These are phyloP conservation scores for Phycodurus eques DNA, from an alignment of 2,113 vertebrate genomes.

Conservation along the genomic window DNA sequence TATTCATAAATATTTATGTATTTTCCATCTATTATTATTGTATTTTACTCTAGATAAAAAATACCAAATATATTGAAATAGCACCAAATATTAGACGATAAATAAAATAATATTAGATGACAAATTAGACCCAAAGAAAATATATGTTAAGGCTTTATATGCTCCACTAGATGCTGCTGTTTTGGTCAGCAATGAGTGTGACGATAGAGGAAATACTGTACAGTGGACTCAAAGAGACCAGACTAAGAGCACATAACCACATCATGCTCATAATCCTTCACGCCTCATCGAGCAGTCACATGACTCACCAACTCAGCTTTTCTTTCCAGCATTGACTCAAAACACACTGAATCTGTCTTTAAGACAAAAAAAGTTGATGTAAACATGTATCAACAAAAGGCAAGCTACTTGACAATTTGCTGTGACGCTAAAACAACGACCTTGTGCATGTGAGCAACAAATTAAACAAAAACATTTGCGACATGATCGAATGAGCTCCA, in stretches of 20 bases:
- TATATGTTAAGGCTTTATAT: no score
- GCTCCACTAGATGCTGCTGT: background rate
- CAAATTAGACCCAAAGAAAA: background rate
- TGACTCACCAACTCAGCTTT: constrained; percentile 14
- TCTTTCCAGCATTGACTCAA: background rate
- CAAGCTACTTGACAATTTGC: background rate
- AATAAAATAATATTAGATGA: background rate
- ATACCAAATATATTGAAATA: background rate
- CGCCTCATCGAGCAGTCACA: constrained; percentile 5
- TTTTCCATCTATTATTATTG: no score
- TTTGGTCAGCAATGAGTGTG: background rate
- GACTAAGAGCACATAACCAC: background rate
- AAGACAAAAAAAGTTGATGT: background rate
- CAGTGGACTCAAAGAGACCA: background rate
- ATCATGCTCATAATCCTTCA: background rate
- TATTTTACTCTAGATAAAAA: no score
- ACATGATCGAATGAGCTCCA: background rate
- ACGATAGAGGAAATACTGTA: background rate
- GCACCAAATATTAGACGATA: background rate
- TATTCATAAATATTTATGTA: no score
- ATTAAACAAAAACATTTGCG: background rate
- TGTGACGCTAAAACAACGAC: background rate
- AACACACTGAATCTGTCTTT: background rate
- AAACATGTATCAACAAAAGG: background rate
- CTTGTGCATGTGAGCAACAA: background rate